These are phyloP conservation scores for Edolisoma coerulescens DNA, from an alignment of 2,113 vertebrate species.

Conservation along the genomic window DNA sequence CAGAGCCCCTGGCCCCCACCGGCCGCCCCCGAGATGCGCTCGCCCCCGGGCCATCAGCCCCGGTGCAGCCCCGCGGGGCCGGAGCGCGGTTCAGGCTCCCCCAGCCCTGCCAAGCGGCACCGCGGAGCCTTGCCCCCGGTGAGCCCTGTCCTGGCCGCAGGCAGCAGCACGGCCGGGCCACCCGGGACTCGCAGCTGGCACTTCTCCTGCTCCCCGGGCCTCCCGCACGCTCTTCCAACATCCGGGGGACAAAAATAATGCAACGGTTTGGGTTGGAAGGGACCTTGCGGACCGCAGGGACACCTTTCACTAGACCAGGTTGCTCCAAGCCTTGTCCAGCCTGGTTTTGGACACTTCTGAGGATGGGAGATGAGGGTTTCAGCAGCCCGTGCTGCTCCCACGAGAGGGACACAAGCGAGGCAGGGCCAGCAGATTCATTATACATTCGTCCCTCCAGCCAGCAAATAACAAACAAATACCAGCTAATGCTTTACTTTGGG, in stretches of 20 bases:
- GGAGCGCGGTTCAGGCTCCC: neutral
- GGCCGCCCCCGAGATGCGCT: neutral
- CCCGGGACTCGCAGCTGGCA: neutral
- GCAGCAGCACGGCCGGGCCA: neutral
- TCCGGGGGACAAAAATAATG: fast-evolving
- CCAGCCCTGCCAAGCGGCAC: neutral
- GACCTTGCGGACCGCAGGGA: neutral
- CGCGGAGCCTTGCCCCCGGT: neutral
- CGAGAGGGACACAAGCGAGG: fast-evolving
- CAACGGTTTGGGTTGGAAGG: neutral
- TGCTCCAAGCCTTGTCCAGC: neutral
- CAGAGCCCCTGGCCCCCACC: neutral
- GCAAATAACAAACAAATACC: neutral
- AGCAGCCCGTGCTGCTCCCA: fast-evolving
- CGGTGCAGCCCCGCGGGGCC: neutral
- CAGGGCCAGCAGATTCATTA: neutral
- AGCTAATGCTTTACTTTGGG: neutral
- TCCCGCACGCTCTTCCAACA: neutral
- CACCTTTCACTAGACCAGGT: neutral
- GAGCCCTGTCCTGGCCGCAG: neutral
- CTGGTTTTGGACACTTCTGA: neutral
- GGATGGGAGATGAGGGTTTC: neutral
- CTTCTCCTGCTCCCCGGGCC: neutral
- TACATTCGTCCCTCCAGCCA: neutral
- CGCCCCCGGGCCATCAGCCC: neutral